Evolutionary conservation across 2,888 invertebrate genomes (phyloP), one percentile per base, ranked within the genome.

Genomic region (Apotomis betuletana): DNA sequence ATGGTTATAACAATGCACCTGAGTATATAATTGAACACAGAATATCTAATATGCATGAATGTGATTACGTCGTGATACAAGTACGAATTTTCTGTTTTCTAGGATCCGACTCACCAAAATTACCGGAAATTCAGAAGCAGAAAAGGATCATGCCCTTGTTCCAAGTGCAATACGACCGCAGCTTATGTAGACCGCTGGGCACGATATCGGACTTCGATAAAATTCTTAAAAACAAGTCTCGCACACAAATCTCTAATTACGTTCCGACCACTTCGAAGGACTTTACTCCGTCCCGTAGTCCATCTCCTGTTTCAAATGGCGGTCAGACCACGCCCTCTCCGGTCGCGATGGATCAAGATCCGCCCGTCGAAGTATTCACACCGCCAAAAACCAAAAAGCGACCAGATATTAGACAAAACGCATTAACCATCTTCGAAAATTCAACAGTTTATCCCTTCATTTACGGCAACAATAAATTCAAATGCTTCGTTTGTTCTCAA

Each of bases 101-200:
- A 92, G 92, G 92, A 81, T 75, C 78, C 83, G 83, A 85, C 82
- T 77, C 80, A 74, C 76, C 80, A 78, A 77, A 77, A 75, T 67
- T 78, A 72, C 77, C 76, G 78, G 79, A 78, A 77, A 80, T 75
- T 74, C 80, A 79, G 83, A 82, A 74, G 80, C 80, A 78, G 67
- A 81, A 84, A 82, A 84, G 84, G 81, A 83, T 90, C 75, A 85
- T 90, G 81, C 93, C 92, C 72, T 83, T 93, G 74, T 93, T 93
- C 80, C 92, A 92, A 89, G 92, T 93, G 74, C 85, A 85, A 70
- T 93, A 93, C 80, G 92, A 93, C 84, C 84, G 90, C 75, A 91
- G 83, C 74, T 82, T 92, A 8, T 92, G 92, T 88, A 91, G 80
- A 80, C 92, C 92, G 46, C 81, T 92, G 76, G 92, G 92, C 52